These are phyloP conservation scores for Ciconia nigra DNA, from an alignment of 2,797 vertebrate species.

Conservation along the genomic window DNA sequence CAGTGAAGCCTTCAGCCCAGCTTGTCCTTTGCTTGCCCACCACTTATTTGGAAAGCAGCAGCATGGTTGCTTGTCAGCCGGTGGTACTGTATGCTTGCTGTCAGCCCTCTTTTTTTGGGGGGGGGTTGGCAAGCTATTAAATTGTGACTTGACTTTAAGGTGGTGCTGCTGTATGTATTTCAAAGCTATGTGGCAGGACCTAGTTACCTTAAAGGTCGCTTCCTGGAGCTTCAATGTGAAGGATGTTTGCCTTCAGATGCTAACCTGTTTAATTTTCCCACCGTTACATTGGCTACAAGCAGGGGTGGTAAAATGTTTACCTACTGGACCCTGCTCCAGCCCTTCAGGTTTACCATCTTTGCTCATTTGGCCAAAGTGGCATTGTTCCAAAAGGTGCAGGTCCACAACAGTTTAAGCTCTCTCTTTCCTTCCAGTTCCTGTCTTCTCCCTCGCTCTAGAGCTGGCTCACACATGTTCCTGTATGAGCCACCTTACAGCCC, in stretches of 20 bases:
- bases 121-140: neutral
- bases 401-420: neutral
- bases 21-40: neutral
- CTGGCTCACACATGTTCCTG: rapidly evolving
- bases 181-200: neutral
- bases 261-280: neutral
- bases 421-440: neutral
- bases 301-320: neutral
- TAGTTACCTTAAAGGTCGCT: neutral
- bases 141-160: neutral
- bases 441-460: neutral
- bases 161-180: neutral
- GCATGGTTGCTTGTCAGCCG: neutral
- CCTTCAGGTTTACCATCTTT: neutral
- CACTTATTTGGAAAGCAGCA: neutral
- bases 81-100: neutral
- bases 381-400: neutral
- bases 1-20: neutral
- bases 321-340: neutral
- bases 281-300: rapidly evolving
- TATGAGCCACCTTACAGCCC: neutral
- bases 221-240: neutral
- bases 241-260: neutral
- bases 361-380: neutral
- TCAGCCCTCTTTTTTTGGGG: neutral